A percentile compares a stretch with the other conserved stretches of the same genome.
Evolutionary conservation across 2,888 invertebrate genomes (phyloP).

Genomic region (Pinctada fucata): DNA sequence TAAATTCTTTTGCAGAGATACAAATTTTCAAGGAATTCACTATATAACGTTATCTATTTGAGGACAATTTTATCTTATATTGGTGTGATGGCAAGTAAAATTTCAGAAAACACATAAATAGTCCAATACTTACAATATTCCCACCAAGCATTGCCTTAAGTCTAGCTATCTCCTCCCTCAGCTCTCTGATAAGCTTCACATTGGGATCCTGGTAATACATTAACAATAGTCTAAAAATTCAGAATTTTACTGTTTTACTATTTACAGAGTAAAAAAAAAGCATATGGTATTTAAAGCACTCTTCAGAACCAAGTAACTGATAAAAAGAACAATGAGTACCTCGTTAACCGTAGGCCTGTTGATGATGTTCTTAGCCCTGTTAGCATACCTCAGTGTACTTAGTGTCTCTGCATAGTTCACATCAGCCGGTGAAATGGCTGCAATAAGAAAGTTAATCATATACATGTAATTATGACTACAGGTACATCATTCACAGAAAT

Average conservation of each 20-base stretch:
- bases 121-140: slow-evolving; percentile 64
- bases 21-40: too few species aligned
- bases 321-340: slow-evolving; percentile 63
- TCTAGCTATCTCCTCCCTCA: slow-evolving; percentile 81
- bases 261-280: too few species aligned
- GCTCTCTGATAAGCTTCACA: slow-evolving; percentile 81
- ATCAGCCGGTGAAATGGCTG: slow-evolving; percentile 89
- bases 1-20: too few species aligned
- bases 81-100: too few species aligned
- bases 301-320: too few species aligned
- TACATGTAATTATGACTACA: not conserved
- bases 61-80: too few species aligned
- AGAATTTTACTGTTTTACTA: too few species aligned
- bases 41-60: too few species aligned
- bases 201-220: slow-evolving; percentile 76
- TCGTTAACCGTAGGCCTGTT: slow-evolving; percentile 83
- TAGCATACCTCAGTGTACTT: slow-evolving; percentile 88
- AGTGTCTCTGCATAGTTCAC: slow-evolving; percentile 88
- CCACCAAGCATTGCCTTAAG: slow-evolving; percentile 79
- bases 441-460: slow-evolving; percentile 9
- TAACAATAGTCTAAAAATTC: too few species aligned
- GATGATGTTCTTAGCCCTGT: slow-evolving; percentile 85
- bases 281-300: too few species aligned
- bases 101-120: not conserved
- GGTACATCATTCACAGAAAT: not conserved